Percentiles rank a stretch among this genome's conserved stretches.
Conservation (phyloP, 2,888 invertebrate genomes). For the Orchesella flavescens region DNA sequence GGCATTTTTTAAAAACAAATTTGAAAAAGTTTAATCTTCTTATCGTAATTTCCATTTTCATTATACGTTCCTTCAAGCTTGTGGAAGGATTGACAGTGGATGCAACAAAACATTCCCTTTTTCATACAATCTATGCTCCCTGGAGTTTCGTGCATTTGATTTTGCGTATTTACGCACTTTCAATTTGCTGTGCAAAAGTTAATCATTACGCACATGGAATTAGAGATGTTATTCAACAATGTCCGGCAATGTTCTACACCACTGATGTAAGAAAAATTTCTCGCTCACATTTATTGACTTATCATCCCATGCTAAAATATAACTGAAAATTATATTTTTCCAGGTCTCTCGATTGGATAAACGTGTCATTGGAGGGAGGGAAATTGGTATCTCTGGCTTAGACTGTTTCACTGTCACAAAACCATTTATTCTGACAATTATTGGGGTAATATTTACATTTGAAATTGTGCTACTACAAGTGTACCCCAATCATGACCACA, state of each 20-base stretch:
- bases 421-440: constrained; percentile 41
- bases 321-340: not conserved
- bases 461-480: constrained; percentile 52
- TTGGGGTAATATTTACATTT: constrained; percentile 49
- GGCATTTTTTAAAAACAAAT: no score
- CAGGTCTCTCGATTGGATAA: constrained; percentile 41
- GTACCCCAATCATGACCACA: not conserved
- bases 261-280: constrained; percentile 48
- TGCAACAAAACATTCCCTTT: not conserved
- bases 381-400: constrained; percentile 60
- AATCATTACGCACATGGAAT: constrained; percentile 54
- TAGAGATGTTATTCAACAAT: constrained; percentile 24
- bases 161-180: constrained; percentile 38
- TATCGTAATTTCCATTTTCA: no score
- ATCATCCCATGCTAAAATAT: no score
- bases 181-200: constrained; percentile 39
- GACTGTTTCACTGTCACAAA: constrained; percentile 43
- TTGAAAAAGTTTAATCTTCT: no score
- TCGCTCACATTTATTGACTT: no score
- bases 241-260: constrained; percentile 43
- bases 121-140: constrained; percentile 19
- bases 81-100: constrained; percentile 18
- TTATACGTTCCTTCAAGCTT: constrained; percentile 6
- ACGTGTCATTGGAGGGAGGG: constrained; percentile 32
- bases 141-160: constrained; percentile 61